Base-by-base conservation (phyloP, 2,888 invertebrate genomes). In the Nemotelus nigrinus region DNA sequence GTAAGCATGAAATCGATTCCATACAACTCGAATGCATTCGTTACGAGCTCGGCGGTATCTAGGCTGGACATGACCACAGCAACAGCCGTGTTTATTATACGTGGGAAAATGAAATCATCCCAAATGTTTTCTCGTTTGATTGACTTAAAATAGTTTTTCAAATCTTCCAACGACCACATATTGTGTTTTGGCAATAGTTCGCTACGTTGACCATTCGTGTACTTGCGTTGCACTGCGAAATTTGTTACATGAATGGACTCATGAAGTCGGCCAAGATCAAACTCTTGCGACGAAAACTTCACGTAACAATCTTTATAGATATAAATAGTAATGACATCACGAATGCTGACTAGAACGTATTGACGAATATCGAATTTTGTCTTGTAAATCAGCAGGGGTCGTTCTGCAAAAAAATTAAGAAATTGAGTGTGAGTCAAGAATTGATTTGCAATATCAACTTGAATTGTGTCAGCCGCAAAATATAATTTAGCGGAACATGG, bases 1-100 rank as follows among this genome's bases (percentile, higher is more conserved):
- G 94, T 93, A 55, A 97, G 86, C 89, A 97, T 93, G 85, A 97
- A 97, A 87, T 98, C 97, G 75, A 96, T 96, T 4, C 97, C 97
- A 84, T 95, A 97, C 55, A 96, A 85, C 86, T 97, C 97, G 86
- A 97, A 97, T 77, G 93, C 92, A 83, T 94, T 94, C 83, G 91
- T 90, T 79, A 91, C 88, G 39, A 90, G 87, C 55, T 91, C 90
- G 81, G 94, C 89, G 80, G 92, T 90, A 81, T 94, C 92, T 86
- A 96, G 92, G 72, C 94, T 93, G 72, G 93, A 92, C 77, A 96
- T 87, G 86, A 96, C 84, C 43, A 94, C 91, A n/a, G 93, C 92
- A 10, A 93, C 90, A 45, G 97, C 92, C 58, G 93, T 93, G 82
- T 94, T 92, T 82, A 92, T 93, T 93, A 97, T 96, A 75, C 93